Conservation (phyloP, 1,140 invertebrate genomes). For the Drosophila bipectinata region DNA sequence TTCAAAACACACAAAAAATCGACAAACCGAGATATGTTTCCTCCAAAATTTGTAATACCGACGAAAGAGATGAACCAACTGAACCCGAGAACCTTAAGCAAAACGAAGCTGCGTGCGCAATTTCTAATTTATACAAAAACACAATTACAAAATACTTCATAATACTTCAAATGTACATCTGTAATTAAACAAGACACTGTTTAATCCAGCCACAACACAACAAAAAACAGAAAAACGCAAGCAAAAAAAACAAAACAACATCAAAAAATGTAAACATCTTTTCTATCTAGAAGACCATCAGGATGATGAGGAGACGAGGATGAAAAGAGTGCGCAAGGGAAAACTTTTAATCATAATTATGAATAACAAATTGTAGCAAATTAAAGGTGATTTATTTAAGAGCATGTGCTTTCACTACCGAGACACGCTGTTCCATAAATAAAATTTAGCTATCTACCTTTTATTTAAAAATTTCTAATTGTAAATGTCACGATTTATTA, state of each 20-base stretch:
- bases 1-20: conserved; percentile 63
- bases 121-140: conserved; percentile 75
- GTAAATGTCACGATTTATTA: conserved; percentile 44
- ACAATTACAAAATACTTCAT: conserved; percentile 65
- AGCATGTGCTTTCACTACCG: conserved; percentile 61
- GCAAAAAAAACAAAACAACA: conserved; percentile 37
- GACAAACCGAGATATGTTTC: conserved; percentile 36
- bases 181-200: conserved; percentile 58
- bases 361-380: conserved; percentile 78
- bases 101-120: conserved; percentile 80
- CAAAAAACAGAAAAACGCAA: conserved; percentile 7
- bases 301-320: conserved; percentile 8
- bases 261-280: conserved; percentile 39
- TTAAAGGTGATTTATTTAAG: conserved; percentile 78
- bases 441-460: conserved; percentile 54
- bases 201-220: conserved; percentile 40
- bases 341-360: conserved; percentile 72
- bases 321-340: conserved; percentile 49
- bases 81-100: conserved; percentile 53
- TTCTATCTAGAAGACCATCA: conserved; percentile 40
- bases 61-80: conserved; percentile 20
- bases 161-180: conserved; percentile 31
- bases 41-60: conserved; percentile 49
- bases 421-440: conserved; percentile 59
- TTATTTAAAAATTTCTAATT: conserved; percentile 52